phyloP scores from a whole-genome alignment of 2,113 vertebrate genomes.

The Triplophysa dalaica region DNA sequence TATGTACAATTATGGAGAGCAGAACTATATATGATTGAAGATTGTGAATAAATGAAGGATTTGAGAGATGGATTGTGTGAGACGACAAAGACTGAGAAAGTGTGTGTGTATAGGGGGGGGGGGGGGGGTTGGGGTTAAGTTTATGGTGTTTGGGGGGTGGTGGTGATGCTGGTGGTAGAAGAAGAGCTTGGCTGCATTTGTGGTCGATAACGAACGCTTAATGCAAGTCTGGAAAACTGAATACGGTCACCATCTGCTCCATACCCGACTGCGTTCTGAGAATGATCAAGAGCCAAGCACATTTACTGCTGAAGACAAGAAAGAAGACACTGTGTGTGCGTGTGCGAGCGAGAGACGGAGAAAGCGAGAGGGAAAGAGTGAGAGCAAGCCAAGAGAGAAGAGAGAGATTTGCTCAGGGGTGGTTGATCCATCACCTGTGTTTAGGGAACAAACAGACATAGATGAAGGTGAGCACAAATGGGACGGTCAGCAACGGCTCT shows the following conservation, averaged over 20 bases:
- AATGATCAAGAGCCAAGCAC: constrained; percentile 58
- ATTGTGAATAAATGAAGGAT: not conserved
- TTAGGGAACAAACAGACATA: constrained; percentile 54
- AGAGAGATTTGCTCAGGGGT: constrained; percentile 36
- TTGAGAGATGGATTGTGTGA: not conserved
- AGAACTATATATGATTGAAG: too few species aligned
- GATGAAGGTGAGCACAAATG: constrained; percentile 66
- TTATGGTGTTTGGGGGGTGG: constrained; percentile 43
- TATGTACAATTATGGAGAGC: not conserved
- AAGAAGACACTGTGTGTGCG: constrained; percentile 4
- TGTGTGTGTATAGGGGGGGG: constrained; percentile 44
- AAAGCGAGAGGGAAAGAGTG: constrained; percentile 54
- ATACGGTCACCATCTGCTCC: constrained; percentile 82
- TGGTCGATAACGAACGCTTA: constrained; percentile 80
- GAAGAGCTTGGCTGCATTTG: constrained; percentile 76
- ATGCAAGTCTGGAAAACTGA: constrained; percentile 79
- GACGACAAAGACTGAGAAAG: constrained; percentile 16
- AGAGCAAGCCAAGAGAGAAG: constrained; percentile 39
- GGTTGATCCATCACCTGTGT: constrained; percentile 38
- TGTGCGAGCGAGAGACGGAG: not conserved
- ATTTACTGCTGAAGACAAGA: constrained; percentile 56
- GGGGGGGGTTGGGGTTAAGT: constrained; percentile 62
- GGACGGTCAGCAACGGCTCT: constrained; percentile 50
- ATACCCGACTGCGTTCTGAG: constrained; percentile 72
- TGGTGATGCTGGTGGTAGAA: constrained; percentile 39